These are phyloP conservation scores for Phataginus tetradactyla DNA, from an alignment of 2,797 vertebrate genomes.

Conservation along the genomic window DNA sequence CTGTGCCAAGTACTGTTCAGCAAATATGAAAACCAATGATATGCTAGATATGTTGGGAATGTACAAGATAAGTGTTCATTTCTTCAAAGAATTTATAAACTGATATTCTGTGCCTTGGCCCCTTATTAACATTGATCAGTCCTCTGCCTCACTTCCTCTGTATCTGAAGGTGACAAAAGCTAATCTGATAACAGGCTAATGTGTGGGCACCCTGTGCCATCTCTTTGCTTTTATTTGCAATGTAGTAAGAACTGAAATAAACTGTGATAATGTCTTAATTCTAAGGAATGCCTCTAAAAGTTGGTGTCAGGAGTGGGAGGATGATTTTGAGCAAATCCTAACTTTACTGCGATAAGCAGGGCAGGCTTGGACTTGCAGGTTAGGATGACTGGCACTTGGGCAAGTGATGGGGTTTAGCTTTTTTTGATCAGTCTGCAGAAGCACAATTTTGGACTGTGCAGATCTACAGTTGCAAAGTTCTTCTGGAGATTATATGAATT, in stretches of 20 bases:
- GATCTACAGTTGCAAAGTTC: not conserved
- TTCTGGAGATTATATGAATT: conserved; percentile 48
- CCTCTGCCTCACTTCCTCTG: not conserved
- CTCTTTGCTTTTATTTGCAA: not conserved
- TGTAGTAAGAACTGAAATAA: not conserved
- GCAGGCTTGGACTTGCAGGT: not conserved
- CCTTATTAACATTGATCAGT: not conserved
- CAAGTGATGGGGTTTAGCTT: not conserved
- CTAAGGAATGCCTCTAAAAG: not conserved
- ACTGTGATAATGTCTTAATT: not conserved
- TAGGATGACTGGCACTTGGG: not conserved
- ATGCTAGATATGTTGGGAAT: not conserved
- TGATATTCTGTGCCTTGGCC: not conserved
- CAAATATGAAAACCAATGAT: not conserved
- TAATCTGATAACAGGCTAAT: not conserved
- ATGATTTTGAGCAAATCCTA: conserved; percentile 1
- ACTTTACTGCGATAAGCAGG: not conserved
- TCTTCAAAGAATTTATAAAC: not conserved
- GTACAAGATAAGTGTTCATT: not conserved
- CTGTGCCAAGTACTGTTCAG: not conserved
- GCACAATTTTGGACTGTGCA: not conserved
- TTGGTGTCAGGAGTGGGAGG: not conserved
- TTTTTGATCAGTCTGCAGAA: not conserved
- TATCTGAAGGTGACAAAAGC: not conserved
- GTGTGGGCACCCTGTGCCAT: not conserved